Evolutionary conservation across 92 coral and sea anemone genomes (phyloP), one percentile per base, ranked within the genome.

Genomic region (Micromussa lordhowensis): DNA sequence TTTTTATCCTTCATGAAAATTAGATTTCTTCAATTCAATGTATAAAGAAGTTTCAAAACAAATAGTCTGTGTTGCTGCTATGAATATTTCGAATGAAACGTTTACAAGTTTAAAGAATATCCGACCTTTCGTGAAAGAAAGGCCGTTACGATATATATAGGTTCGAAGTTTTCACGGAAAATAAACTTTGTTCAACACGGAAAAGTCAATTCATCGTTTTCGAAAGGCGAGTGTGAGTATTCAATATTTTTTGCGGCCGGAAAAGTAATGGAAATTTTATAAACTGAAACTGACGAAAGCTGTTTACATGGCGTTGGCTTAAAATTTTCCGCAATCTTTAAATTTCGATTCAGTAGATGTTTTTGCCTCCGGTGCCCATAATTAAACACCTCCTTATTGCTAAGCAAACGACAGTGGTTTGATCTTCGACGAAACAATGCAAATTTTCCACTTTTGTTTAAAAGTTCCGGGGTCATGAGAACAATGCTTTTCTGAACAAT

Each of bases 361-460:
- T 72, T 22, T 58, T n/a, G 34, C 88, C 81, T 84, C 81, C 70
- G 80, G 88, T 51, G 79, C 22, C 57, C 36, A 54, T 84, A 74
- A 84, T 84, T 73, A 84, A 73, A 73, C 66, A 59, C 81, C 24
- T 84, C 24, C 49, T 38, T 57, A 73, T 48, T 76, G 44, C 76
- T 61, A 29, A 44, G 77, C 77, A 61, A 77, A 77, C 55, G 76
- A 26, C 53, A 77, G 51, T 32, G 51, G 29, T 18, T 86, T 40
- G 82, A 77, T 59, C 75, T 40, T 40, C 40, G 13, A 34, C 70
- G 32, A 44, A 85, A 76, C 89, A 86, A 86, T 77, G 77, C 77
- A 86, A 86, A 86, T 86, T 77, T 77, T 77, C 58, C 64, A 83
- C 89, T 77, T 86, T 86, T 86, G 89, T 86, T 78, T 66, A 19